phyloP scores from a whole-genome alignment of 2,797 vertebrate genomes.

The Melanotaenia parkinsoni region DNA sequence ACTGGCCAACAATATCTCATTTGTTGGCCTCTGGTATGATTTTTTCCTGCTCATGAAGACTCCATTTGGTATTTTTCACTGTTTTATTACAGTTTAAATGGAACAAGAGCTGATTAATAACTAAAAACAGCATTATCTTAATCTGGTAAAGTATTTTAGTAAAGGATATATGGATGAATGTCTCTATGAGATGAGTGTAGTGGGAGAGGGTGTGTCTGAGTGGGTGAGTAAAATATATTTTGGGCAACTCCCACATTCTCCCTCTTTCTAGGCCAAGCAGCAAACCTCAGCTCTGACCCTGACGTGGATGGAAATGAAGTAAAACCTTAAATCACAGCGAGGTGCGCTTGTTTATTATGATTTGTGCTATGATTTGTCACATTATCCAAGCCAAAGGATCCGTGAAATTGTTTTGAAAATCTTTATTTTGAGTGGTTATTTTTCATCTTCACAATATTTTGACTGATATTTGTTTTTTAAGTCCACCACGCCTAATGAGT shows the following conservation, averaged over 20 bases:
- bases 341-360: conserved; percentile 71
- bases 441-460: conserved; percentile 43
- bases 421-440: conserved; percentile 8
- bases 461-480: conserved; percentile 28
- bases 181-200: conserved; percentile 47
- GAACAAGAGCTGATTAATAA: accelerated
- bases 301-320: conserved; percentile 47
- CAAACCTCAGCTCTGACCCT: conserved; percentile 51
- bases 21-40: not conserved
- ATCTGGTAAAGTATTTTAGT: not conserved
- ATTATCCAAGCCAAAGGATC: conserved; percentile 50
- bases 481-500: conserved; percentile 27
- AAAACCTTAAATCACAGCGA: conserved; percentile 63
- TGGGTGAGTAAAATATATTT: conserved; percentile 63
- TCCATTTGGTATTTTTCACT: not conserved
- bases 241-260: conserved; percentile 57
- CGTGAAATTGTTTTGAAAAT: conserved; percentile 21
- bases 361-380: conserved; percentile 59
- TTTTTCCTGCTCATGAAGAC: accelerated
- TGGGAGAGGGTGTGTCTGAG: conserved; percentile 45
- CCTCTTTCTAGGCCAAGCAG: conserved; percentile 41
- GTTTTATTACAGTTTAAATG: not conserved
- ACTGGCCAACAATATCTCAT: not conserved
- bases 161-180: conserved; percentile 30
- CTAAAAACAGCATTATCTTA: not conserved